Evolutionary conservation across 2,113 vertebrate species (phyloP).

Genomic region (Tricholaema leucomelas): DNA sequence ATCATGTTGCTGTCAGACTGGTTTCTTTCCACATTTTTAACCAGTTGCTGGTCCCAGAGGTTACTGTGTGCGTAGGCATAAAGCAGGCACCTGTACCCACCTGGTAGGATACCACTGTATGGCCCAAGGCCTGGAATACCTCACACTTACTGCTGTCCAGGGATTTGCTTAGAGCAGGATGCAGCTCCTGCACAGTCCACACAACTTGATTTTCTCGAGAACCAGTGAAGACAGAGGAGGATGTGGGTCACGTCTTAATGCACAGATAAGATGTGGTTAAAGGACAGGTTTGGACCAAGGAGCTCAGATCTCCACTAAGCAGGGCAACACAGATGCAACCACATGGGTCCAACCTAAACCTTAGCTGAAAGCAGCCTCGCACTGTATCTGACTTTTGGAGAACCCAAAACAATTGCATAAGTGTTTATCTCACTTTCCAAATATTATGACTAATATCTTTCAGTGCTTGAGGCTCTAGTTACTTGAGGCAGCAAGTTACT

Average conservation of each 20-base stretch:
- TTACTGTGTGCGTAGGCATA: neutral
- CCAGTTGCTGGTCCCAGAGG: neutral
- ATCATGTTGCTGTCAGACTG: neutral
- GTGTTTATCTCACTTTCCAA: slow-evolving; percentile 56
- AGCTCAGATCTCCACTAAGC: neutral
- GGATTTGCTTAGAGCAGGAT: neutral
- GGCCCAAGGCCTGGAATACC: neutral
- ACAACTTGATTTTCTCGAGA: neutral
- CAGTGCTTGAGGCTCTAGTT: neutral
- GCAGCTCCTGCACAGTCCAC: neutral
- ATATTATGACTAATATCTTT: slow-evolving; percentile 54
- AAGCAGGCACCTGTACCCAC: neutral
- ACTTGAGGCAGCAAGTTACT: neutral
- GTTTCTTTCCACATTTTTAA: neutral
- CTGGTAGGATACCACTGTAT: neutral
- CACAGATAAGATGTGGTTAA: accelerated
- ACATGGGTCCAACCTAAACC: neutral
- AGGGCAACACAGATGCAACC: neutral
- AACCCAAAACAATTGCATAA: slow-evolving; percentile 2
- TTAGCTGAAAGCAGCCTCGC: neutral
- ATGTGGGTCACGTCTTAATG: accelerated
- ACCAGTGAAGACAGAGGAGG: neutral
- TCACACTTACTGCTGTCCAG: neutral
- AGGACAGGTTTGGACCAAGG: neutral
- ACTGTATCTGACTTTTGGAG: neutral